These are phyloP conservation scores for Emmelina monodactyla DNA, from an alignment of 2,888 invertebrate genomes.

Conservation along the genomic window DNA sequence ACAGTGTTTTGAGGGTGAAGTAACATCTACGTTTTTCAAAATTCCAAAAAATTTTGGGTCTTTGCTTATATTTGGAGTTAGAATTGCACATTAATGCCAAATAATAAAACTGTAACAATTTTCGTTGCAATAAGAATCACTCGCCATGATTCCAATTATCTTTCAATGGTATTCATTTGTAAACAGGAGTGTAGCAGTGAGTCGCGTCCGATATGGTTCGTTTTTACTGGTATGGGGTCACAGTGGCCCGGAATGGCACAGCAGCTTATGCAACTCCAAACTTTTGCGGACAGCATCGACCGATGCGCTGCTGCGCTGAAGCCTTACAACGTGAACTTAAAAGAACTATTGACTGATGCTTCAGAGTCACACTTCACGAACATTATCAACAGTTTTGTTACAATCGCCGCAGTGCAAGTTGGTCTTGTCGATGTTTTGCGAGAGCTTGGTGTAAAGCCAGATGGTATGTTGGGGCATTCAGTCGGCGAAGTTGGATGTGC, in stretches of 20 bases:
- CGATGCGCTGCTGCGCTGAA: slow-evolving; percentile 79
- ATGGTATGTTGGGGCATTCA: slow-evolving; percentile 97
- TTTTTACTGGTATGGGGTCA: slow-evolving; percentile 98
- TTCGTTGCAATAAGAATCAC: no score
- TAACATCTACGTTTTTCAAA: no score
- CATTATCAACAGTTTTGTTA: slow-evolving; percentile 89
- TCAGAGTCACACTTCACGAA: slow-evolving; percentile 83
- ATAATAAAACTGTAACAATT: no score
- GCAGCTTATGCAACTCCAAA: slow-evolving; percentile 81
- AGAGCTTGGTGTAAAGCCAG: slow-evolving; percentile 79
- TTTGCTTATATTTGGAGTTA: no score
- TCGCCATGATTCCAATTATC: no score
- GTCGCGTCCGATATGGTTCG: slow-evolving; percentile 88
- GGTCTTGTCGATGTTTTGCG: slow-evolving; percentile 90
- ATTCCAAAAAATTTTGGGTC: no score
- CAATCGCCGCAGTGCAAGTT: slow-evolving; percentile 95
- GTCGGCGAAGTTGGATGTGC: slow-evolving; percentile 94
- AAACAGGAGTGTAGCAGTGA: slow-evolving; percentile 40
- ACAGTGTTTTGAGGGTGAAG: no score
- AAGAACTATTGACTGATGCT: slow-evolving; percentile 78
- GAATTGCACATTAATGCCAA: no score
- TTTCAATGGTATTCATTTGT: no score
- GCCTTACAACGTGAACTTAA: slow-evolving; percentile 83
- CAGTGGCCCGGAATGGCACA: slow-evolving; percentile 98
- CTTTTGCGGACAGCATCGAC: slow-evolving; percentile 80